Evolutionary conservation across 1,140 invertebrate genomes (phyloP).

Genomic region (Meloidogyne hapla): DNA sequence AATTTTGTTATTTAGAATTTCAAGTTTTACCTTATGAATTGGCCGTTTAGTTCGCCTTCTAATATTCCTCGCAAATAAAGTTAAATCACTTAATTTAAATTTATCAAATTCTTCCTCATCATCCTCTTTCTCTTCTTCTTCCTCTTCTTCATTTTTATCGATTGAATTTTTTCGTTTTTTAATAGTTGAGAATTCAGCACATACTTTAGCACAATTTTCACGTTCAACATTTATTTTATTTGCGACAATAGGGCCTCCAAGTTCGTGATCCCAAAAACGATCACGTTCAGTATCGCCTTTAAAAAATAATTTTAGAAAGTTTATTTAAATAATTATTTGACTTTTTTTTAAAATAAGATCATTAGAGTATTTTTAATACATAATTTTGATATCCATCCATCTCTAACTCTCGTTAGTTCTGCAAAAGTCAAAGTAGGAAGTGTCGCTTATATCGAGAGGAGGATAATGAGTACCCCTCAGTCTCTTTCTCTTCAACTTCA

Average conservation of each 20-base stretch:
- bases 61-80: not conserved
- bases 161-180: not conserved
- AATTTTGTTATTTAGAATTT: no score
- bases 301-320: constrained; percentile 16
- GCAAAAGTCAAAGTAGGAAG: no score
- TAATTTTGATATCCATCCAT: no score
- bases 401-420: no score
- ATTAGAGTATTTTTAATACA: no score
- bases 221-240: constrained; percentile 34
- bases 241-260: constrained; percentile 39
- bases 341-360: no score
- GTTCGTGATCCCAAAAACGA: constrained; percentile 54
- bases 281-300: constrained; percentile 51
- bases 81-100: not conserved
- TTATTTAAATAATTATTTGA: no score
- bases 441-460: no score
- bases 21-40: constrained; percentile 9
- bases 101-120: not conserved
- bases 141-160: not conserved
- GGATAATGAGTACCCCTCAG: no score
- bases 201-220: constrained; percentile 40
- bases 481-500: no score
- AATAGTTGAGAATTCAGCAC: constrained; percentile 11
- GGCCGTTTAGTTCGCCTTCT: not conserved
- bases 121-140: not conserved